Base-by-base conservation (phyloP, 92 coral and sea anemone genomes). In the Paramuricea clavata region DNA sequence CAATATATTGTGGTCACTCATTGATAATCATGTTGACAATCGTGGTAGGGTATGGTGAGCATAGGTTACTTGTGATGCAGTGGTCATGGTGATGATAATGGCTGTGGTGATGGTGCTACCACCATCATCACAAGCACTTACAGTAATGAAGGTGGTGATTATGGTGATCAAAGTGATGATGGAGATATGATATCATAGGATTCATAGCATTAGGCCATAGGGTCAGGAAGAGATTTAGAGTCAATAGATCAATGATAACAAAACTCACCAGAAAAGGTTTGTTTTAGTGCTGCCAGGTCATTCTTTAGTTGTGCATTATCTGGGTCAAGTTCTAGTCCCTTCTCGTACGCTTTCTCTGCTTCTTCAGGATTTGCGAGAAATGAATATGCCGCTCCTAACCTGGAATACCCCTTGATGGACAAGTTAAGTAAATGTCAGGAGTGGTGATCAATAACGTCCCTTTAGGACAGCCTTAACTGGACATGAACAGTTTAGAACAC, bases 371-470 rank as follows among this genome's bases (percentile, higher is more conserved):
- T 92, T 28, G 83, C 61, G 32, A 97, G 98, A 43, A 97, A 97
- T 12, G 97, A 86, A 27, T 87, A 64, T 6, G 99, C 99, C 19
- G 99, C 90, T 6, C 99, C 99, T 21, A 97, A 90, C 36, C 99
- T 91, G 31, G 99, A 97, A 57, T 97, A 97, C 1, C 99, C 99
- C 99, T 97, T 47, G 15, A 56, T 54, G n/a, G 27, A 6, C 62
- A 54, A 21, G 27, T 13, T 52, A 68, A 36, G 16, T 21, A 2
- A 57, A 49, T 19, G 68, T 60, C n/a, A n/a, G 19, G 21, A 15
- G 3, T 15, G 52, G 44, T 39, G 44, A 39, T 39, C 27, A 73
- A 34, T 8, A 3, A 73, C 7, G n/a, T 12, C 17, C 43, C n/a
- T n/a, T n/a, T n/a, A n/a, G n/a, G n/a, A n/a, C n/a, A n/a, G n/a